Percentiles rank a stretch among this genome's conserved stretches.
phyloP scores from a whole-genome alignment of 2,888 invertebrate species.

The Monochamus alternatus region DNA sequence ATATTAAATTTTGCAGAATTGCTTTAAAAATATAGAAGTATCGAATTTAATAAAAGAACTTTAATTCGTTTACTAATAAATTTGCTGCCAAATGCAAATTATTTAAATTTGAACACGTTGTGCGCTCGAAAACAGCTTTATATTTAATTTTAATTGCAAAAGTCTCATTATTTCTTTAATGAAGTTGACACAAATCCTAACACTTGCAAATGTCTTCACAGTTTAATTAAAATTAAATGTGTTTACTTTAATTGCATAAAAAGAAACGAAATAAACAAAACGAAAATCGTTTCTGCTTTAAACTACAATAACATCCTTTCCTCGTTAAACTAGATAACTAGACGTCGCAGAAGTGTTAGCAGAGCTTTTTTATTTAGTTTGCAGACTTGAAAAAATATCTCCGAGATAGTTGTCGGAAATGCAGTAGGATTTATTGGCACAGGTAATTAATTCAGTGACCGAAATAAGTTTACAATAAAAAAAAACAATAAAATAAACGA shows the following conservation, averaged over 20 bases:
- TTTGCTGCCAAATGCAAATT: slow-evolving; percentile 59
- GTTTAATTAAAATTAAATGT: slow-evolving; percentile 62
- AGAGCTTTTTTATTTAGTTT: slow-evolving; percentile 27
- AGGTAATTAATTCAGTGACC: not conserved
- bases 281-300: slow-evolving; percentile 40
- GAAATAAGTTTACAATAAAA: not conserved
- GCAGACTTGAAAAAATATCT: not conserved
- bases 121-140: slow-evolving; percentile 56
- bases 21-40: slow-evolving; percentile 17
- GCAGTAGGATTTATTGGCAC: not conserved
- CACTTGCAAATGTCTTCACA: slow-evolving; percentile 60
- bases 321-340: slow-evolving; percentile 34
- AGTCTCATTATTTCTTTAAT: slow-evolving; percentile 64
- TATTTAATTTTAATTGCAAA: slow-evolving; percentile 64
- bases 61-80: slow-evolving; percentile 57
- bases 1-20: slow-evolving; percentile 5
- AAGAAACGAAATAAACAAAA: slow-evolving; percentile 48
- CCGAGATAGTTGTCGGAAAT: not conserved
- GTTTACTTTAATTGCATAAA: slow-evolving; percentile 59
- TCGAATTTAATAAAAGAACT: slow-evolving; percentile 52
- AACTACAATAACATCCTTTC: slow-evolving; percentile 37
- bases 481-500: no score
- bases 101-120: slow-evolving; percentile 58
- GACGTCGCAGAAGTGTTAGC: slow-evolving; percentile 17
- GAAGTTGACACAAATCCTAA: slow-evolving; percentile 63